phyloP scores from a whole-genome alignment of 2,888 invertebrate genomes.

The Protonemura montana region DNA sequence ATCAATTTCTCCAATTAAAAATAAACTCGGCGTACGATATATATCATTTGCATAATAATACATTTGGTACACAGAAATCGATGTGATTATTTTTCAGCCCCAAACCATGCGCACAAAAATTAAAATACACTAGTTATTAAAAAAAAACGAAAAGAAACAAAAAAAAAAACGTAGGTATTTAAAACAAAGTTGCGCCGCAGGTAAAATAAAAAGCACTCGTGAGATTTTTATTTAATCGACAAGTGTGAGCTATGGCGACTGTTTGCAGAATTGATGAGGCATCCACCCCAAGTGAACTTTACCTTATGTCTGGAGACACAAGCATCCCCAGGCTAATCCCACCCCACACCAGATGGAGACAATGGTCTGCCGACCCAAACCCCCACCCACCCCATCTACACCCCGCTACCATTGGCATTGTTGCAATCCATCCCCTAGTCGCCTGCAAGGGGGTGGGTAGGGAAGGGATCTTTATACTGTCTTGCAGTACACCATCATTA shows the following conservation, averaged over 20 bases:
- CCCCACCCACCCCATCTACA: neutral
- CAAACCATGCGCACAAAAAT: neutral
- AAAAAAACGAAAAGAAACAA: neutral
- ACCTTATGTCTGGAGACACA: constrained; percentile 37
- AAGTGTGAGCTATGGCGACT: constrained; percentile 16
- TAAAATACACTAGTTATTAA: neutral
- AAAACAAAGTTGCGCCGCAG: too few relatives aligned
- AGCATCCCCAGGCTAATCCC: constrained; percentile 21
- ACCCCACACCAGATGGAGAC: constrained; percentile 28
- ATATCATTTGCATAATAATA: neutral
- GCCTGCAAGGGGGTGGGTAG: neutral
- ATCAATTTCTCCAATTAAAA: neutral
- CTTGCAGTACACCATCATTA: constrained; percentile 36
- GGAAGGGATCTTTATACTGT: neutral
- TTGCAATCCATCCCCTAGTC: constrained; percentile 25
- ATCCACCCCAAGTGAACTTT: constrained; percentile 35
- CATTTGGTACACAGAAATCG: neutral
- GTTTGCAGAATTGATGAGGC: constrained; percentile 34
- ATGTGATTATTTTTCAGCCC: neutral
- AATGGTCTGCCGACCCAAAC: neutral
- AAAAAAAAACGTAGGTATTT: neutral
- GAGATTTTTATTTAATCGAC: constrained; percentile 24
- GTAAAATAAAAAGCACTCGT: too few relatives aligned
- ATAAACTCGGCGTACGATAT: neutral
- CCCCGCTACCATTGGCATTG: constrained; percentile 29